Percentiles rank a stretch among this genome's conserved stretches.
These are phyloP conservation scores for Caenorhabditis virilis DNA, from an alignment of 2,888 invertebrate species.

Conservation along the genomic window DNA sequence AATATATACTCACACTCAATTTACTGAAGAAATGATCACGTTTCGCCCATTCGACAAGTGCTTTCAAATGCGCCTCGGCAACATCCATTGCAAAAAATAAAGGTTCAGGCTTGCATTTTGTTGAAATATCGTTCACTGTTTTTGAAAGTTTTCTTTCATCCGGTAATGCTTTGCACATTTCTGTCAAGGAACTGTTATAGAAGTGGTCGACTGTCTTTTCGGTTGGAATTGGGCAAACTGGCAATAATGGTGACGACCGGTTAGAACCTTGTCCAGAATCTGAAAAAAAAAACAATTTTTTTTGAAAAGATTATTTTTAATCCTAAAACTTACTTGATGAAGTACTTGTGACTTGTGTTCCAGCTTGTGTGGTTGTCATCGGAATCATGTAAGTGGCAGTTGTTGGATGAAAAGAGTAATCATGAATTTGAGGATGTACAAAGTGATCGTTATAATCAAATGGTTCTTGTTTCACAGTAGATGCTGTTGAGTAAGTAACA, in stretches of 20 bases:
- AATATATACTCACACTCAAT: slow-evolving; percentile 42
- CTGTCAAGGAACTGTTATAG: slow-evolving; percentile 45
- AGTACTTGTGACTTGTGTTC: slow-evolving; percentile 30
- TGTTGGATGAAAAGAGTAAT: slow-evolving; percentile 42
- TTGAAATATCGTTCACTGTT: not conserved
- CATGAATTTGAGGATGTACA: slow-evolving; percentile 27
- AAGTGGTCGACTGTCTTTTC: slow-evolving; percentile 63
- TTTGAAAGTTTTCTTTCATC: slow-evolving; percentile 7
- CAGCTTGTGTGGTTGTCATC: slow-evolving; percentile 17
- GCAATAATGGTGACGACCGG: slow-evolving; percentile 53
- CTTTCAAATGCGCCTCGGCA: slow-evolving; percentile 53
- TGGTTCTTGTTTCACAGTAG: slow-evolving; percentile 53
- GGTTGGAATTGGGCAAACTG: slow-evolving; percentile 65
- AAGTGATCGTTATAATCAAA: slow-evolving; percentile 45
- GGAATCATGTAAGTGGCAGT: slow-evolving; percentile 31
- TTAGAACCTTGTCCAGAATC: slow-evolving; percentile 33
- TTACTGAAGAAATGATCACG: slow-evolving; percentile 52
- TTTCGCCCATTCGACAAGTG: slow-evolving; percentile 57
- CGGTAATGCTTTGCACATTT: slow-evolving; percentile 34
- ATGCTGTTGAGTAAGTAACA: slow-evolving; percentile 7
- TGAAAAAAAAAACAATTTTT: too few relatives aligned
- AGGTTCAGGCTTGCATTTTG: slow-evolving; percentile 13
- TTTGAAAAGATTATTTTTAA: too few relatives aligned
- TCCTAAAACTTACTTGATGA: slow-evolving; percentile 14
- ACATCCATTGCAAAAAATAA: slow-evolving; percentile 43